Conservation (phyloP, 1,140 invertebrate genomes). For the Sitophilus oryzae region DNA sequence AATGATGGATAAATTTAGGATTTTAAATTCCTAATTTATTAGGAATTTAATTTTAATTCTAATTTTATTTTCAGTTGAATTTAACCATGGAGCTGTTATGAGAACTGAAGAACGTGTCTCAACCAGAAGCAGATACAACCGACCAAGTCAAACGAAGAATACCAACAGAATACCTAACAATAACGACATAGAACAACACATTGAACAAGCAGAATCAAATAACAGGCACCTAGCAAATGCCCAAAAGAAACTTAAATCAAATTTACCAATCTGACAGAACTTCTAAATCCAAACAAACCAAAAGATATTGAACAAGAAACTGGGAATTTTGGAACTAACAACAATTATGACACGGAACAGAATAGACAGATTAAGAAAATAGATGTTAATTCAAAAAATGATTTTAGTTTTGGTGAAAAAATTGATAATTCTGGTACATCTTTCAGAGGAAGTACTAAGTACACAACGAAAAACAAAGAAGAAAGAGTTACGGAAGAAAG, state of each 20-base stretch:
- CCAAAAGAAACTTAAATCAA: slow-evolving; percentile 11
- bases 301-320: slow-evolving; percentile 21
- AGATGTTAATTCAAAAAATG: neutral
- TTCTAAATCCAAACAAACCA: slow-evolving; percentile 7
- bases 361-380: slow-evolving; percentile 13
- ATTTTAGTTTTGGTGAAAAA: neutral
- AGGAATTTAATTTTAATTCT: no score
- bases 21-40: no score
- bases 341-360: slow-evolving; percentile 1
- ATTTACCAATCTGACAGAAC: neutral
- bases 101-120: slow-evolving; percentile 29
- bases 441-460: neutral
- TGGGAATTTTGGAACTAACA: slow-evolving; percentile 11
- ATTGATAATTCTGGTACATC: neutral
- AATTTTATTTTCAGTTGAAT: slow-evolving; percentile 1
- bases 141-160: slow-evolving; percentile 8
- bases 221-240: slow-evolving; percentile 21
- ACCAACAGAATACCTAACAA: slow-evolving; percentile 10
- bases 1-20: no score
- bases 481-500: no score
- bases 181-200: slow-evolving; percentile 20
- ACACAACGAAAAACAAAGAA: neutral
- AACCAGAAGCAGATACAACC: slow-evolving; percentile 13
- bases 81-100: slow-evolving; percentile 31
- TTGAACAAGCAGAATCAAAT: slow-evolving; percentile 18